A percentile compares a stretch with the other conserved stretches of the same genome.
phyloP scores from a whole-genome alignment of 2,797 vertebrate species.

The Fistularia commersonii region DNA sequence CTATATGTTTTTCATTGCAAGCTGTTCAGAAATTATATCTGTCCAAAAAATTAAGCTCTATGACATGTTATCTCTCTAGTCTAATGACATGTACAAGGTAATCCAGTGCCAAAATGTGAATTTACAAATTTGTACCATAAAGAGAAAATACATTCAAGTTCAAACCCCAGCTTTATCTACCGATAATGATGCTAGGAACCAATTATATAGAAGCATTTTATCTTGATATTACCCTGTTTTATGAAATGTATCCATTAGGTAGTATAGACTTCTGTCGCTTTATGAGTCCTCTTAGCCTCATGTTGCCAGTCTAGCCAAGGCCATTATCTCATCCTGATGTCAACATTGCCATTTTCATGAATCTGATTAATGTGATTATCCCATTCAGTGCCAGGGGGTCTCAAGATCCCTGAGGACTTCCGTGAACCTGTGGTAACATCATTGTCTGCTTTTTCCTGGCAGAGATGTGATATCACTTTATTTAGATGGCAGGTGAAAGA shows the following conservation, averaged over 20 bases:
- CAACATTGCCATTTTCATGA: constrained; percentile 67
- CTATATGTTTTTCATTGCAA: too few species aligned
- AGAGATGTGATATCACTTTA: constrained; percentile 69
- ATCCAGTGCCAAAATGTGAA: too few species aligned
- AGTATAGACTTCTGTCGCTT: constrained; percentile 37
- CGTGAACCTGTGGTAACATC: constrained; percentile 71
- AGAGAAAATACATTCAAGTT: too few species aligned
- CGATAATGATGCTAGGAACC: too few species aligned
- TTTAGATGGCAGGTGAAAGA: constrained; percentile 63
- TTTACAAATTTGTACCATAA: too few species aligned
- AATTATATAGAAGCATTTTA: too few species aligned
- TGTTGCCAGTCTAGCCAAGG: constrained; percentile 55
- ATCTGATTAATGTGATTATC: constrained; percentile 81
- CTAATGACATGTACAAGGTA: too few species aligned
- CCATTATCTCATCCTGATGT: constrained; percentile 72
- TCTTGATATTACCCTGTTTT: too few species aligned
- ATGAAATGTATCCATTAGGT: constrained; percentile 43
- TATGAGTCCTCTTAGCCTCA: constrained; percentile 32
- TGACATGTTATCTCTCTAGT: too few species aligned
- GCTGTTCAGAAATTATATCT: too few species aligned
- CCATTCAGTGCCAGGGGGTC: constrained; percentile 64
- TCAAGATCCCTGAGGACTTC: constrained; percentile 61
- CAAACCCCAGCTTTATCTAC: too few species aligned
- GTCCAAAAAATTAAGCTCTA: too few species aligned
- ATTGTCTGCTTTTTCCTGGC: constrained; percentile 68